Evolutionary conservation across 2,797 vertebrate species (phyloP).

Genomic region (Ptychadena robeensis): DNA sequence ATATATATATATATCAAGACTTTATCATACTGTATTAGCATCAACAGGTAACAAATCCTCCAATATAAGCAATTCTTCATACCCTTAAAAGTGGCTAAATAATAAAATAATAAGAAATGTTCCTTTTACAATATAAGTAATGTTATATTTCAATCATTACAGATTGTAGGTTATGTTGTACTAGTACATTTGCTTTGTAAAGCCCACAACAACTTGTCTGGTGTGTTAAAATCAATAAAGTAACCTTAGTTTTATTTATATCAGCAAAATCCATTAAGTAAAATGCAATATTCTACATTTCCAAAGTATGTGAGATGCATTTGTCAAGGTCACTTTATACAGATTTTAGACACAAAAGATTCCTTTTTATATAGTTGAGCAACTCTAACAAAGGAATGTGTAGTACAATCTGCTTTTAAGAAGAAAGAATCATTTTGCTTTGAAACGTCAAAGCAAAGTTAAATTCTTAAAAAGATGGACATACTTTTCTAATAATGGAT

Average conservation of each 20-base stretch:
- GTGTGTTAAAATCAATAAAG: not conserved
- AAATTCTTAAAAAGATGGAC: constrained; percentile 17
- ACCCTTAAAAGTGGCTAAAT: too few relatives aligned
- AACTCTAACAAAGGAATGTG: constrained; percentile 40
- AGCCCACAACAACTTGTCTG: not conserved
- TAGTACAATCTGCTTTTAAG: constrained; percentile 29
- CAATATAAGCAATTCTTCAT: too few relatives aligned
- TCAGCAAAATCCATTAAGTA: not conserved
- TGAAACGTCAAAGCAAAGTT: constrained; percentile 22
- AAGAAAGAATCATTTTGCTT: constrained; percentile 24
- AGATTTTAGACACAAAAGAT: constrained; percentile 33
- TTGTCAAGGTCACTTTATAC: constrained; percentile 45
- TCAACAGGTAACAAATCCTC: too few relatives aligned
- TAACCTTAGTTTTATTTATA: constrained; percentile 7
- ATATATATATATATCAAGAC: too few relatives aligned
- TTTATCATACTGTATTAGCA: too few relatives aligned
- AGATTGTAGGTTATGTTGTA: too few relatives aligned
- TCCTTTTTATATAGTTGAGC: constrained; percentile 36
- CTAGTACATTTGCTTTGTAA: not conserved
- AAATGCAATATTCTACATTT: constrained; percentile 11
- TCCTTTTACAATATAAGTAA: too few relatives aligned
- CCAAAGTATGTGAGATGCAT: constrained; percentile 10
- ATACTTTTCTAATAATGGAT: not conserved
- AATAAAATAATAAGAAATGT: too few relatives aligned
- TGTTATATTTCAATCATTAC: too few relatives aligned